Percentiles rank a stretch among this genome's conserved stretches.
Conservation (phyloP, 1,140 invertebrate genomes). For the Mamestra configurata region DNA sequence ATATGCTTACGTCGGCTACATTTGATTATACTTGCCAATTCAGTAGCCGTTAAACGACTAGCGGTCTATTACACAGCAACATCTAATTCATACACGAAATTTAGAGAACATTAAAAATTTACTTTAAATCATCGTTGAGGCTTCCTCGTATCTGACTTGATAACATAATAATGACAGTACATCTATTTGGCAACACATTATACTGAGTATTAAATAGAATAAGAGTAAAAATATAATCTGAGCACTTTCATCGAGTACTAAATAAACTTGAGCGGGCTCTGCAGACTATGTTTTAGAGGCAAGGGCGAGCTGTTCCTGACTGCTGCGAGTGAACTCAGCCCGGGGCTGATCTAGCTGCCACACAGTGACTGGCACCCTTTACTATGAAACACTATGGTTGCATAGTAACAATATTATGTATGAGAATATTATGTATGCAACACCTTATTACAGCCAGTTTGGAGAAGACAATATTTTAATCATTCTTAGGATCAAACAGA, state of each 20-base stretch:
- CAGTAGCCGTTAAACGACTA: slow-evolving; percentile 22
- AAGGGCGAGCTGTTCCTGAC: too few relatives aligned
- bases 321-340: too few relatives aligned
- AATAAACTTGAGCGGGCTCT: slow-evolving; percentile 37
- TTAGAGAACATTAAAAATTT: background rate
- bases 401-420: too few relatives aligned
- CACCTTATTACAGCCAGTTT: too few relatives aligned
- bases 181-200: slow-evolving; percentile 71
- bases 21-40: background rate
- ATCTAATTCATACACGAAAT: background rate
- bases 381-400: too few relatives aligned
- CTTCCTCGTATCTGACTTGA: slow-evolving; percentile 14
- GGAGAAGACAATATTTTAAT: too few relatives aligned
- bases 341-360: too few relatives aligned
- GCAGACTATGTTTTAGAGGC: background rate
- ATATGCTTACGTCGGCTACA: too few relatives aligned
- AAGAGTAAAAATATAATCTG: slow-evolving; percentile 39
- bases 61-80: background rate
- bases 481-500: too few relatives aligned
- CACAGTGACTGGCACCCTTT: too few relatives aligned
- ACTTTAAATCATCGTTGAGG: slow-evolving; percentile 15
- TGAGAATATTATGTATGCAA: too few relatives aligned
- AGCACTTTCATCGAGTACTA: slow-evolving; percentile 33
- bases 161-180: slow-evolving; percentile 38
- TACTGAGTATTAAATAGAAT: slow-evolving; percentile 75